phyloP scores from a whole-genome alignment of 2,888 invertebrate species.

The Acanthoscelides obtectus region DNA sequence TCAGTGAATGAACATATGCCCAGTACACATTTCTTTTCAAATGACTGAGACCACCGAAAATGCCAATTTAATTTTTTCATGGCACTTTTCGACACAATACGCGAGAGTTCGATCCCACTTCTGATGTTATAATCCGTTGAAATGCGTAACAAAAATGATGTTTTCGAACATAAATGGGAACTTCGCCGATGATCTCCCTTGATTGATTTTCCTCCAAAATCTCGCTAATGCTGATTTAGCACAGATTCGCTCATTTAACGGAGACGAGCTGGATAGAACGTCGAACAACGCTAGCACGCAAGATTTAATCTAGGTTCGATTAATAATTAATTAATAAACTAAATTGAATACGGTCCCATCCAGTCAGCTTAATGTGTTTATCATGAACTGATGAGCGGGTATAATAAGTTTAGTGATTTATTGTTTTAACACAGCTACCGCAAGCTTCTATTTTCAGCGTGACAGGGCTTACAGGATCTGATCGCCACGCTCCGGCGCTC shows the following conservation, averaged over 20 bases:
- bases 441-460: not conserved
- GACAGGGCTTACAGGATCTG: not conserved
- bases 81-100: no score
- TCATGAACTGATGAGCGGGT: not conserved
- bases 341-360: not conserved
- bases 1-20: no score
- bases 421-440: not conserved
- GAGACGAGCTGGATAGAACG: not conserved
- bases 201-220: no score
- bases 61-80: no score
- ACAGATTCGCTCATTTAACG: not conserved
- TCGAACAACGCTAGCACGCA: not conserved
- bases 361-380: not conserved
- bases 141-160: no score
- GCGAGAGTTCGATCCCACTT: no score
- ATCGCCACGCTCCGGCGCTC: not conserved
- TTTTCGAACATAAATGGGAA: no score
- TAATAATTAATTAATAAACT: not conserved
- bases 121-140: no score
- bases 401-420: not conserved
- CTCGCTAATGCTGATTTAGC: not conserved
- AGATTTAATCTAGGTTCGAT: not conserved
- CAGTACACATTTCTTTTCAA: no score
- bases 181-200: no score
- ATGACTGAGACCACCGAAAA: no score